Conservation (phyloP, 2,888 invertebrate species). For the Ophioninae sp. region DNA sequence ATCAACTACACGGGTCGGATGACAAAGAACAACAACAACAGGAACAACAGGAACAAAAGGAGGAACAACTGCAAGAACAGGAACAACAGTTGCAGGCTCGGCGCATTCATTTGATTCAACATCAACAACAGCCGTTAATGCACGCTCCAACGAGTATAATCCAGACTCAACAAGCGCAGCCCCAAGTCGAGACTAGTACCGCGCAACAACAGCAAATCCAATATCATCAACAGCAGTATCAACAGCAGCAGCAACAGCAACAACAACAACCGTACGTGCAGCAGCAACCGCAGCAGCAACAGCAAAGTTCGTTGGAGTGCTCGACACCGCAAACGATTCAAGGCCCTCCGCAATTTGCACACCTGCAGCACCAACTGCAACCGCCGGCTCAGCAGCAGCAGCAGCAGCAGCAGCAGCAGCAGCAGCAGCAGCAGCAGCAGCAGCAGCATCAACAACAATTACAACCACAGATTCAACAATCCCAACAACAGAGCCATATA, state of each 20-base stretch:
- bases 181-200: conserved; percentile 2
- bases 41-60: conserved; percentile 70
- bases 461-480: conserved; percentile 63
- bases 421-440: conserved; percentile 60
- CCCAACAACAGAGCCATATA: conserved; percentile 58
- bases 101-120: conserved; percentile 80
- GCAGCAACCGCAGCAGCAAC: conserved; percentile 77
- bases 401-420: conserved; percentile 63
- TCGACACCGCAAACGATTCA: conserved; percentile 47
- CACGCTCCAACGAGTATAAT: conserved; percentile 76
- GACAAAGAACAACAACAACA: conserved; percentile 69
- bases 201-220: conserved; percentile 79
- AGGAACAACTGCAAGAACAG: conserved; percentile 67
- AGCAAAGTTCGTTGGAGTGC: conserved; percentile 66
- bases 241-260: conserved; percentile 80
- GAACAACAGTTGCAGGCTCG: conserved; percentile 77
- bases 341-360: conserved; percentile 58
- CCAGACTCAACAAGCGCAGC: conserved; percentile 76
- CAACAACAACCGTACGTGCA: conserved; percentile 78
- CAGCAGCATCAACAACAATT: conserved; percentile 60
- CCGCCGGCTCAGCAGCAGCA: conserved; percentile 41
- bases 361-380: conserved; percentile 65
- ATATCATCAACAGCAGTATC: conserved; percentile 82
- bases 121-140: conserved; percentile 82
- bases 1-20: no score